phyloP scores from a whole-genome alignment of 2,797 vertebrate genomes.

The Alectoris magna region DNA sequence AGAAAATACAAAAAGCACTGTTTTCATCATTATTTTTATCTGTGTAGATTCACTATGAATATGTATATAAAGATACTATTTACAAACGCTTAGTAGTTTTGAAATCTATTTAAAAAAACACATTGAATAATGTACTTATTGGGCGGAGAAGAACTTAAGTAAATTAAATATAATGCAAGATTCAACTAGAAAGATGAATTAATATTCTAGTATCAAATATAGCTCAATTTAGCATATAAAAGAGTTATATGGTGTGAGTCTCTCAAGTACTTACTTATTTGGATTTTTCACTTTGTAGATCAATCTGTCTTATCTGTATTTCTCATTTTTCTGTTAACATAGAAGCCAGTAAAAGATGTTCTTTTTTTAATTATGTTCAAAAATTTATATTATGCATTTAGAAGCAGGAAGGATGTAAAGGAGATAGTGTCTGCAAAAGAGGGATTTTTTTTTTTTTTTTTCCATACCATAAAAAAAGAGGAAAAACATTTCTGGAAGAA shows the following conservation, averaged over 20 bases:
- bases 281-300: not conserved
- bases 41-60: not conserved
- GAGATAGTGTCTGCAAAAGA: not conserved
- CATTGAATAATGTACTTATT: rapidly evolving
- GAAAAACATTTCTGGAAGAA: not conserved
- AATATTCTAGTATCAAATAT: not conserved
- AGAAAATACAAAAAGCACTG: not conserved
- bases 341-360: not conserved
- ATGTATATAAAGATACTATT: not conserved
- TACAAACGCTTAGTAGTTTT: not conserved
- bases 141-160: not conserved
- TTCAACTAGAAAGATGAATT: not conserved
- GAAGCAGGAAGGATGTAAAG: rapidly evolving
- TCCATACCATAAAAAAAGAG: not conserved
- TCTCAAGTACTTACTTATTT: not conserved
- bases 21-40: not conserved
- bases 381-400: not conserved
- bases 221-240: not conserved
- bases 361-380: not conserved
- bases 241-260: not conserved
- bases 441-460: not conserved
- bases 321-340: not conserved
- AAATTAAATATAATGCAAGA: rapidly evolving
- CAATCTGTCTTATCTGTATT: not conserved
- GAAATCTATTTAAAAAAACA: not conserved